phyloP scores from a whole-genome alignment of 2,113 vertebrate genomes.

The Oncorhynchus tshawytscha region DNA sequence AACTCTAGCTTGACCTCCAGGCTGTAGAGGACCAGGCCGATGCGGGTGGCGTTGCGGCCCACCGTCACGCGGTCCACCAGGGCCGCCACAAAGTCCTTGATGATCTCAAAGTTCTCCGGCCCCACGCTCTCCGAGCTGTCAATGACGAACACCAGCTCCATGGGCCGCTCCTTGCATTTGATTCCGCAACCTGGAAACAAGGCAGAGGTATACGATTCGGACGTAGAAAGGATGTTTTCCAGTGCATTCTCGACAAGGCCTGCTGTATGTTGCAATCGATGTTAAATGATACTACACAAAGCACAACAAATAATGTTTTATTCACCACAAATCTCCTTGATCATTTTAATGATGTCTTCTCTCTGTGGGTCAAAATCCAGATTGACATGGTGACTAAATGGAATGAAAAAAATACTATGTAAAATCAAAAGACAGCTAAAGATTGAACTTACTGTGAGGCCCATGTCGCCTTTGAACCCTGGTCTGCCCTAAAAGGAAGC shows the following conservation, averaged over 20 bases:
- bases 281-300: not conserved
- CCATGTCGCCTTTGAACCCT: slow-evolving; percentile 83
- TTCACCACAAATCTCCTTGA: slow-evolving; percentile 87
- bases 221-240: not conserved
- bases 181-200: slow-evolving; percentile 79
- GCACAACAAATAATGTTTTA: not conserved
- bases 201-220: not conserved
- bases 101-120: slow-evolving; percentile 85
- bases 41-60: slow-evolving; percentile 81
- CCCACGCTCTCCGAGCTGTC: slow-evolving; percentile 88
- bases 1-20: slow-evolving; percentile 81
- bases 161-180: slow-evolving; percentile 86
- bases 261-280: not conserved
- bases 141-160: slow-evolving; percentile 90
- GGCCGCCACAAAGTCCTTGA: slow-evolving; percentile 83
- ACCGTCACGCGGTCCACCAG: slow-evolving; percentile 83
- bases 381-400: not conserved
- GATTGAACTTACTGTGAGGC: slow-evolving; percentile 79
- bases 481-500: slow-evolving; percentile 68
- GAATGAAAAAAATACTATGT: slow-evolving; percentile 8
- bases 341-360: slow-evolving; percentile 87
- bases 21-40: slow-evolving; percentile 85
- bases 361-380: slow-evolving; percentile 66
- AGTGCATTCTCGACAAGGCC: not conserved
- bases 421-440: not conserved